phyloP scores from a whole-genome alignment of 2,113 vertebrate species.

The Spea bombifrons region DNA sequence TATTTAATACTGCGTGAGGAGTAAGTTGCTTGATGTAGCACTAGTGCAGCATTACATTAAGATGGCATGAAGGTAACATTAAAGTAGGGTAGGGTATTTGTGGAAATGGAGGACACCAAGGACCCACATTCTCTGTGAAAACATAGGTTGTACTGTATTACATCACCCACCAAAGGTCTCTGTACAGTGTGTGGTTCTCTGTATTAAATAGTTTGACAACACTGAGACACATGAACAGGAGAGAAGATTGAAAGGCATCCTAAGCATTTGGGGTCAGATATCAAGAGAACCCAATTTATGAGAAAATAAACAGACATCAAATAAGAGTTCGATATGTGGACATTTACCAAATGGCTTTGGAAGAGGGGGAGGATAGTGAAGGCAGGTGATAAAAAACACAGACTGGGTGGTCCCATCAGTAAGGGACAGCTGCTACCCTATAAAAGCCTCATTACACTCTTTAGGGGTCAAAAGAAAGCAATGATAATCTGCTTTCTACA shows the following conservation, averaged over 20 bases:
- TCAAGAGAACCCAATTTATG: not conserved
- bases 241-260: not conserved
- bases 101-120: too few species aligned
- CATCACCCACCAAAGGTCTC: too few species aligned
- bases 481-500: slow-evolving; percentile 26
- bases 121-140: too few species aligned
- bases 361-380: not conserved
- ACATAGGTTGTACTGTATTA: too few species aligned
- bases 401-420: slow-evolving; percentile 34
- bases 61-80: too few species aligned
- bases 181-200: too few species aligned
- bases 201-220: too few species aligned
- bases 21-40: too few species aligned
- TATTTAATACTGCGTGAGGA: too few species aligned
- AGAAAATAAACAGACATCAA: slow-evolving; percentile 29
- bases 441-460: slow-evolving; percentile 14
- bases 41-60: too few species aligned
- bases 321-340: slow-evolving; percentile 20
- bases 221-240: too few species aligned
- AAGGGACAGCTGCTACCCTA: slow-evolving; percentile 32
- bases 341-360: slow-evolving; percentile 9
- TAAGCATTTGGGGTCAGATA: not conserved
- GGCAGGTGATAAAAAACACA: slow-evolving; percentile 25
- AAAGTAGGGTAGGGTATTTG: too few species aligned
- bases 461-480: not conserved